Conservation (phyloP, 2,888 invertebrate genomes). For the Drosophila austrosaltans region DNA sequence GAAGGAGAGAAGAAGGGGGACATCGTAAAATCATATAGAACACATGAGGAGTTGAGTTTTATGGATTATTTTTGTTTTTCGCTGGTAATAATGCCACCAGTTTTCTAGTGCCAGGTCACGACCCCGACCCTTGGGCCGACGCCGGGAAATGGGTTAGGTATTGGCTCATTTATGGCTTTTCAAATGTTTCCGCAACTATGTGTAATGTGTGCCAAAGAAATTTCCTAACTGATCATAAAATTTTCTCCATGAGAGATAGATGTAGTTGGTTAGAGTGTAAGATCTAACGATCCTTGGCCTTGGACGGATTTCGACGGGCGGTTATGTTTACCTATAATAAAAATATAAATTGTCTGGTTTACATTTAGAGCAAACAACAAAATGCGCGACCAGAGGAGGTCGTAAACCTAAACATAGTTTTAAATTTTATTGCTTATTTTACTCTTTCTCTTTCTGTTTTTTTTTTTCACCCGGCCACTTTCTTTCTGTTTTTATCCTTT, state of each 20-base stretch:
- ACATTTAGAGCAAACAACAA: slow-evolving; percentile 78
- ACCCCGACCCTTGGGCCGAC: slow-evolving; percentile 16
- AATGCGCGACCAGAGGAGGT: slow-evolving; percentile 65
- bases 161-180: slow-evolving; percentile 67
- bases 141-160: slow-evolving; percentile 63
- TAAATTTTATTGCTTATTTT: slow-evolving; percentile 43
- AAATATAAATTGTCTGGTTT: slow-evolving; percentile 77
- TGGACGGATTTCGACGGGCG: slow-evolving; percentile 47
- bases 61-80: slow-evolving; percentile 71
- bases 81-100: slow-evolving; percentile 68
- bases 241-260: slow-evolving; percentile 60
- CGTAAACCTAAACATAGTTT: slow-evolving; percentile 63
- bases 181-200: slow-evolving; percentile 75
- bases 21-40: slow-evolving; percentile 60
- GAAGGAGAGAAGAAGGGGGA: neutral
- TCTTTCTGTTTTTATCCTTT: slow-evolving; percentile 62
- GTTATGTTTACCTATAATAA: slow-evolving; percentile 73
- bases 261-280: slow-evolving; percentile 13
- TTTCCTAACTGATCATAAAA: slow-evolving; percentile 62
- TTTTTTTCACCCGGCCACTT: neutral
- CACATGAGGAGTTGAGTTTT: slow-evolving; percentile 50
- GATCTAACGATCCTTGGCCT: slow-evolving; percentile 68
- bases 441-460: neutral
- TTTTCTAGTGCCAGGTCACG: slow-evolving; percentile 28
- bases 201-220: slow-evolving; percentile 14